phyloP scores from a whole-genome alignment of 2,113 vertebrate genomes.

The Syngnathus scovelli region DNA sequence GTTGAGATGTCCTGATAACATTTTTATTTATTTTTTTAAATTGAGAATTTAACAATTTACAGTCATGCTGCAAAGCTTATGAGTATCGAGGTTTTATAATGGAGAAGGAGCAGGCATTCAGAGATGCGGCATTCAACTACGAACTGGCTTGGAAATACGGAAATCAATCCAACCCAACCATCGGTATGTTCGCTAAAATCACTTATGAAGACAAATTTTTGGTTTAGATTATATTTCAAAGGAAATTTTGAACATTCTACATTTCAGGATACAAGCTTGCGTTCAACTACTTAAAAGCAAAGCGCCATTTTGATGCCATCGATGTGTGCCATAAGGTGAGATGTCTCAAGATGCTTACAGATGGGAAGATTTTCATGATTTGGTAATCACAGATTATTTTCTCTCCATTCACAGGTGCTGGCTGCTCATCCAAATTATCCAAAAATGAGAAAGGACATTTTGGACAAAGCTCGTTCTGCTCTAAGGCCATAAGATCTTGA shows the following conservation, averaged over 20 bases:
- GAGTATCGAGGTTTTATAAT: constrained; percentile 97
- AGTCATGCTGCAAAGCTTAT: constrained; percentile 97
- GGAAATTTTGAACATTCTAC: constrained; percentile 20
- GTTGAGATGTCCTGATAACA: too few relatives aligned
- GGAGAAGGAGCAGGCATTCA: constrained; percentile 94
- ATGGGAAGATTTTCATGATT: not conserved
- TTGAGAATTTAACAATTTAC: not conserved
- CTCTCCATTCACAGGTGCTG: constrained; percentile 74
- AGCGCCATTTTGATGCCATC: constrained; percentile 90
- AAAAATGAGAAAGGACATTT: constrained; percentile 93
- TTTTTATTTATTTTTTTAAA: too few relatives aligned
- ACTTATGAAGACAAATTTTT: not conserved
- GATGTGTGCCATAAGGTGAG: constrained; percentile 93
- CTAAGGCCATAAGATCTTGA: constrained; percentile 72
- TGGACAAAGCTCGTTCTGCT: constrained; percentile 89
- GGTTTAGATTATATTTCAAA: constrained; percentile 4
- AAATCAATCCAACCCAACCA: constrained; percentile 83
- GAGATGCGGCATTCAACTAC: constrained; percentile 89
- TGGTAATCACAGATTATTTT: constrained; percentile 7
- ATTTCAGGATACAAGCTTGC: constrained; percentile 92
- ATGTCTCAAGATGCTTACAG: constrained; percentile 15
- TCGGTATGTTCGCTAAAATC: constrained; percentile 70
- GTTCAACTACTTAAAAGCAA: constrained; percentile 97
- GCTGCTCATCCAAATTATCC: constrained; percentile 88
- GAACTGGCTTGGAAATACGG: constrained; percentile 96